Base-by-base conservation (phyloP, 2,888 invertebrate genomes). In the Sesia bembeciformis region DNA sequence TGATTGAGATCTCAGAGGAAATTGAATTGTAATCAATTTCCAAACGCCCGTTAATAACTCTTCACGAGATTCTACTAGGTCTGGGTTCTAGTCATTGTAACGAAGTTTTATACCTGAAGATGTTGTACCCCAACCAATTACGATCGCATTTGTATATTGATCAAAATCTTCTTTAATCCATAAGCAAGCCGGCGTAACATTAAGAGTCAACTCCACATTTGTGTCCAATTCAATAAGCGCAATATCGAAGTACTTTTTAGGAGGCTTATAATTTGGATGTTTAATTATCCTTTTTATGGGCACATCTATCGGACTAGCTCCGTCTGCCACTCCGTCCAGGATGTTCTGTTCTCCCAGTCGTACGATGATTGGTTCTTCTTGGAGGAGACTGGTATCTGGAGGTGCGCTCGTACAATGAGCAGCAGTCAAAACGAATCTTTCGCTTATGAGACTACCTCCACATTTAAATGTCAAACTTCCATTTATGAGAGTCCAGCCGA, bases 91-190 rank as follows among this genome's bases (percentile, higher is more conserved):
- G 23, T 23, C 23, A 1, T 23, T 23, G 23, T 2, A 23, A 23
- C 23, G 23, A 23, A 23, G 1, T 23, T 23, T 23, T 23, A 23
- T 23, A 23, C 46, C 46, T 46, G 52, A 41, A 8, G 6, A 8
- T 8, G n/a, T 52, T 23, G 52, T 46, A 46, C 92, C 92, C 86
- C 91, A 91, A 53, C 92, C 92, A 42, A 85, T 84, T 3, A 91
- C 91, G 1, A 91, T 80, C 4, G 84, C 87, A 4, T 7, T 6
- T 59, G 70, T 72, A 5, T 61, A 61, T 46, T 69, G 66, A 5
- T 65, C 61, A 49, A 78, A 60, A 40, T 61, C 54, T 3, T 51
- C 52, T 56, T 68, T 70, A 1, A 70, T 71, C 65, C 84, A 89
- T 38, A 92, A 72, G 67, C 92, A 92, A 3, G 91, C 90, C 1